Base-by-base conservation (phyloP, 2,888 invertebrate genomes). In the Rhingia campestris region DNA sequence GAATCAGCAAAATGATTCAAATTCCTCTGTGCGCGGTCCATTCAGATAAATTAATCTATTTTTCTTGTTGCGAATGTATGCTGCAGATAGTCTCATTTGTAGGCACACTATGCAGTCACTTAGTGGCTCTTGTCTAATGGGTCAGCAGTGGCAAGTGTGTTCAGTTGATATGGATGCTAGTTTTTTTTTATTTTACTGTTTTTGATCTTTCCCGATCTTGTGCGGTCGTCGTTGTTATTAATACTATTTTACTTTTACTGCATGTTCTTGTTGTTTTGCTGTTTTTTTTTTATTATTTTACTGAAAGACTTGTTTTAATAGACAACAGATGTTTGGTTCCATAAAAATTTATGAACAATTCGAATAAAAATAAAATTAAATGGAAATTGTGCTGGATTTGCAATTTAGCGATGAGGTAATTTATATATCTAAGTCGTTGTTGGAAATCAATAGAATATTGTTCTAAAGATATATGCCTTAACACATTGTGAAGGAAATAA, bases 41-140 rank as follows among this genome's bases (percentile, higher is more conserved):
- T 43, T 59, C 43, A 49, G 45, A 53, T 47, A 61, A 49, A 76
- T 67, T 76, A 76, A 76, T 76, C 67, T 69, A 76, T 61, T 67
- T 76, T 39, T 67, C 76, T 61, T 76, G 76, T 76, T 59, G 59
- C 66, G 45, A n/a, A 45, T 12, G 12, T 4, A 5, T 10, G 35
- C 4, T 54, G 10, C 22, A 45, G 30, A 45, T 41, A 45, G 22
- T 56, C 30, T 56, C 47, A 39, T 12, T 32, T 32, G 33, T 10
- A 4, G n/a, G 10, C 10, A 33, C 22, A 22, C 22, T 2, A 22
- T 22, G 6, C 49, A 49, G 32, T 41, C 66, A 54, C 67, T 54
- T 49, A 30, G 7, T 39, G 30, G 35, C 7, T 22, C 53, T 66
- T 22, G 45, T 10, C 67, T 54, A 47, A 58, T 69, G 56, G 69